Conservation (phyloP, 2,113 vertebrate species). For the Scopus umbretta region DNA sequence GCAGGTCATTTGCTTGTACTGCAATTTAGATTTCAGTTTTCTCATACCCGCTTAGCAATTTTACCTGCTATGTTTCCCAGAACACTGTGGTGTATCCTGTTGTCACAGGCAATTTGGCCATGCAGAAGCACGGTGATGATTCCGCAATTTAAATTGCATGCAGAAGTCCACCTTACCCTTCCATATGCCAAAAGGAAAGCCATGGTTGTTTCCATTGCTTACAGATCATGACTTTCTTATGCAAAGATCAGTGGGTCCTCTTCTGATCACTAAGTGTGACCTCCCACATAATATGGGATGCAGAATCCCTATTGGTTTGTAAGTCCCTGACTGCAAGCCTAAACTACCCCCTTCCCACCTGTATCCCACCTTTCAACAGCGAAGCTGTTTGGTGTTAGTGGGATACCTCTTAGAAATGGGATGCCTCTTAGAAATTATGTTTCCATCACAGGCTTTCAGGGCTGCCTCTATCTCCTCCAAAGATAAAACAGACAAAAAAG, state of each 20-base stretch:
- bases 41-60: neutral
- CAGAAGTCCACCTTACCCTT: neutral
- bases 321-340: neutral
- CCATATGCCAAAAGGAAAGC: neutral
- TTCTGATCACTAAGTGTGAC: neutral
- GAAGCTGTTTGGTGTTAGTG: neutral
- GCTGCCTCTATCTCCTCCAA: neutral
- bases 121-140: neutral
- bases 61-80: neutral
- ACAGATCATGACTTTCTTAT: neutral
- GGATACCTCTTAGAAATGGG: neutral
- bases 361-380: neutral
- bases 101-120: neutral
- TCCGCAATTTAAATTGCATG: neutral
- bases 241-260: neutral
- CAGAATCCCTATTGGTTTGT: neutral
- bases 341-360: neutral
- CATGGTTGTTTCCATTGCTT: neutral
- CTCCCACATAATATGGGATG: neutral
- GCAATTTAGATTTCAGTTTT: constrained; percentile 29
- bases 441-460: neutral
- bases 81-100: neutral
- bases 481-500: neutral
- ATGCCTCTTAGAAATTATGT: neutral
- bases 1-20: constrained; percentile 4